Evolutionary conservation across 2,113 vertebrate genomes (phyloP).

Genomic region (Indicator maculatus): DNA sequence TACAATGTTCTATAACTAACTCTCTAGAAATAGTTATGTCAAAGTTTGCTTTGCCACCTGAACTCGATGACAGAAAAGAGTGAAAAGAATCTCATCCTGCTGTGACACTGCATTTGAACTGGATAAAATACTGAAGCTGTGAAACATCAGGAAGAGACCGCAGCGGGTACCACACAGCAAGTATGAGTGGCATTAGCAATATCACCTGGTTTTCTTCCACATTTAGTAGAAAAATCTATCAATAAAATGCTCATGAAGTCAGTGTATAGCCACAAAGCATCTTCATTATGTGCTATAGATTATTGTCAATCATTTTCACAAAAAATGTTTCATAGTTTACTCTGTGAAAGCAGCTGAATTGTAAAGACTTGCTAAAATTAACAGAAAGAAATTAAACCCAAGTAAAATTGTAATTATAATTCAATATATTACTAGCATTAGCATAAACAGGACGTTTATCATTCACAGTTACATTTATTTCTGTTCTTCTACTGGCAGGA

Average conservation of each 20-base stretch:
- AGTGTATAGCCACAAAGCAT: not conserved
- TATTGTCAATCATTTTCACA: not conserved
- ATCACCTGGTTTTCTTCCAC: not conserved
- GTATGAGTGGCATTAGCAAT: not conserved
- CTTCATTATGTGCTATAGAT: not conserved
- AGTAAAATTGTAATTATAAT: not conserved
- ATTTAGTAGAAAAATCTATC: not conserved
- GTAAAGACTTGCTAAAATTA: not conserved
- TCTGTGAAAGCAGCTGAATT: not conserved
- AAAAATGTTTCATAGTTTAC: not conserved
- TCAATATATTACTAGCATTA: not conserved
- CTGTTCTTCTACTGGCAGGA: not conserved
- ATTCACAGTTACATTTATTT: not conserved
- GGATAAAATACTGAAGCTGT: not conserved
- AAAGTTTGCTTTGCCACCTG: constrained; percentile 61
- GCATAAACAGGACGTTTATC: not conserved
- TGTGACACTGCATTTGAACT: constrained; percentile 50
- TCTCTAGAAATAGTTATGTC: constrained; percentile 42
- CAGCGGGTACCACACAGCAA: not conserved
- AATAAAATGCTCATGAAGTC: not conserved
- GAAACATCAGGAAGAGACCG: not conserved
- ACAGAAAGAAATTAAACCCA: not conserved
- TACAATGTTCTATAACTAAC: constrained; percentile 30
- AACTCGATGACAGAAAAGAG: constrained; percentile 57
- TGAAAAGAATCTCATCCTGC: constrained; percentile 45